Evolutionary conservation across 2,797 vertebrate genomes (phyloP).

Genomic region (Lagocephalus sceleratus): DNA sequence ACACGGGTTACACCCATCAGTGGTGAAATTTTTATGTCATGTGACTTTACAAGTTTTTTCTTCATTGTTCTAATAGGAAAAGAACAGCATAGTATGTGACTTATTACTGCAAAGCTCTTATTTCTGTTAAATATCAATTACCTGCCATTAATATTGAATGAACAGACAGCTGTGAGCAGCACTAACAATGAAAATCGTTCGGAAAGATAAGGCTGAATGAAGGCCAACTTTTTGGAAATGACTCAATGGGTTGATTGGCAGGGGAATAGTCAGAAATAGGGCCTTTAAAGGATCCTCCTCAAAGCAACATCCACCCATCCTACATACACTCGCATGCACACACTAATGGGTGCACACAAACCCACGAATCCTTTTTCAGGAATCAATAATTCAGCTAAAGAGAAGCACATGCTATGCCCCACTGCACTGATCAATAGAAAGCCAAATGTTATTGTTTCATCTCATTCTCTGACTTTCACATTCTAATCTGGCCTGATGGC

Average conservation of each 20-base stretch:
- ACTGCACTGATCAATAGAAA: slow-evolving; percentile 73
- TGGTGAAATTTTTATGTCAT: neutral
- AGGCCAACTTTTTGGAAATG: slow-evolving; percentile 40
- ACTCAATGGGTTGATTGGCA: slow-evolving; percentile 43
- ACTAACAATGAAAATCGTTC: slow-evolving; percentile 18
- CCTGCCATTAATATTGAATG: slow-evolving; percentile 53
- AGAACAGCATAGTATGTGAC: slow-evolving; percentile 16
- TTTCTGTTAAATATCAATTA: slow-evolving; percentile 56
- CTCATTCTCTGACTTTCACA: slow-evolving; percentile 69
- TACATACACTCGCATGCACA: slow-evolving; percentile 19
- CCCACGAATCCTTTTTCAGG: slow-evolving; percentile 60
- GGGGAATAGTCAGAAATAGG: slow-evolving; percentile 49
- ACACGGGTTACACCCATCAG: slow-evolving; percentile 27
- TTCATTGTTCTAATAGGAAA: slow-evolving; percentile 43
- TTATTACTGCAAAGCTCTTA: slow-evolving; percentile 46
- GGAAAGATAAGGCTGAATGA: slow-evolving; percentile 31
- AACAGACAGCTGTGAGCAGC: slow-evolving; percentile 38
- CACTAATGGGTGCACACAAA: slow-evolving; percentile 27
- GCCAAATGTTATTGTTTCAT: slow-evolving; percentile 79
- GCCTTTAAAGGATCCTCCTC: slow-evolving; percentile 62
- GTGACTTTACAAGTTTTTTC: slow-evolving; percentile 3
- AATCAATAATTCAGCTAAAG: slow-evolving; percentile 77
- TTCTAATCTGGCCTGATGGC: slow-evolving; percentile 60
- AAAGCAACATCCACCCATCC: slow-evolving; percentile 59
- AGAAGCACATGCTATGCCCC: slow-evolving; percentile 74